Evolutionary conservation across 2,888 invertebrate genomes (phyloP), one percentile per base, ranked within the genome.

Genomic region (Philonicus albiceps): DNA sequence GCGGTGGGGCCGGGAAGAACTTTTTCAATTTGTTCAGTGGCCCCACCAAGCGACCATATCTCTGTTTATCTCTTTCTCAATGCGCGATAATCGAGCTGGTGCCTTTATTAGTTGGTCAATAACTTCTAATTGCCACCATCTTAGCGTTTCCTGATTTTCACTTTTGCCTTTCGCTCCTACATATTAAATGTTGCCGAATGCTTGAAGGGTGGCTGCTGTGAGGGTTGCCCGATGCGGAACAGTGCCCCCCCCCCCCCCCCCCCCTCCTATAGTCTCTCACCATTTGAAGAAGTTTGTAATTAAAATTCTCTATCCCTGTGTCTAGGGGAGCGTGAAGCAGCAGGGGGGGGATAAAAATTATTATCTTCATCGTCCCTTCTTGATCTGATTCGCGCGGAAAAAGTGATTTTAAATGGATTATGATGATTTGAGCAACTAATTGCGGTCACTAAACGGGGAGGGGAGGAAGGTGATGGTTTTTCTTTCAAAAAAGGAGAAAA

Each of bases 71-170:
- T 86, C 86, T 86, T 86, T 86, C 86, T 86, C 76, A 86, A 86
- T 76, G 86, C 55, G 86, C 55, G 86, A 86, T 86, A 86, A 86
- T 86, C 78, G 76, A 76, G 75, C 55, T 55, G 7, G 22, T 85
- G 72, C 76, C 78, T 86, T 86, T 86, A 86, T 86, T 86, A 86
- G 37, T 86, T 87, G 87, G 86, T 87, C 87, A 87, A 87, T 87
- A 87, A 87, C 87, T 87, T 86, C 86, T 87, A 87, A 87, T 87
- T 87, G 87, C 86, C 81, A 87, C 84, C 87, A 87, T 87, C 85
- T 86, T 86, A 86, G 37, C 64, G 64, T 78, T 49, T 85, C 74
- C 75, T 85, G 55, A 31, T n/a, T 64, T 40, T 55, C 64, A 40
- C 37, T 78, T 76, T 74, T 85, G 49, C 22, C 27, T 53, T 73